phyloP scores from a whole-genome alignment of 2,113 vertebrate species.

The Myrmophylax atrothorax region DNA sequence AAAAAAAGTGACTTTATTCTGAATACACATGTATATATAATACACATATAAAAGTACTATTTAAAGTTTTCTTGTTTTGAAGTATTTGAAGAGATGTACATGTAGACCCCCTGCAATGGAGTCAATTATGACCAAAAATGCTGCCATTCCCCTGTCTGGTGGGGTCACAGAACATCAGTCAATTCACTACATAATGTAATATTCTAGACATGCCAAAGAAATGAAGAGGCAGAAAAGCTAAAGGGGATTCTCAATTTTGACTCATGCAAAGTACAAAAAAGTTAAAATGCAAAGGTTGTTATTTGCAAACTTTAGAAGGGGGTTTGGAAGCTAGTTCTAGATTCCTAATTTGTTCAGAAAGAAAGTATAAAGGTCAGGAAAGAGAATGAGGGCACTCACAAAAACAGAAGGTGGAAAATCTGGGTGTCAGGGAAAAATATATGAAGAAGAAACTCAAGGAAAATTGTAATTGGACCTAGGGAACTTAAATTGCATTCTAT shows the following conservation, averaged over 20 bases:
- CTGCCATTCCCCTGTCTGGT: not conserved
- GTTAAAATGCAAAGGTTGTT: not conserved
- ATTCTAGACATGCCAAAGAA: not conserved
- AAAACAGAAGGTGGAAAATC: not conserved
- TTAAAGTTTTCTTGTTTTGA: not conserved
- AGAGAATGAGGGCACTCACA: not conserved
- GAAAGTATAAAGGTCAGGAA: not conserved
- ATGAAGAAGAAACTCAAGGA: not conserved
- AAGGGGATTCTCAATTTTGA: not conserved
- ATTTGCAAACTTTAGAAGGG: not conserved
- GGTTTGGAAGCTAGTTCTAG: not conserved
- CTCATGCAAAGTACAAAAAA: not conserved
- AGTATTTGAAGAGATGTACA: not conserved
- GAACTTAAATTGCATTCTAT: not conserved
- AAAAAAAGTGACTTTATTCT: not conserved
- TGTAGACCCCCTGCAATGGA: rapidly evolving
- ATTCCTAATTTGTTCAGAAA: not conserved
- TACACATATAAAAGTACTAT: not conserved
- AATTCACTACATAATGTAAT: not conserved
- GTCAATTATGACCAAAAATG: not conserved
- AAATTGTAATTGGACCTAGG: not conserved
- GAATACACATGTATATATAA: not conserved
- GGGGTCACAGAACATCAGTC: not conserved
- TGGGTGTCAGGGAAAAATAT: not conserved
- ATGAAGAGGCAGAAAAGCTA: not conserved